Conservation (phyloP, 2,888 invertebrate species). For the Caenorhabditis sp. region DNA sequence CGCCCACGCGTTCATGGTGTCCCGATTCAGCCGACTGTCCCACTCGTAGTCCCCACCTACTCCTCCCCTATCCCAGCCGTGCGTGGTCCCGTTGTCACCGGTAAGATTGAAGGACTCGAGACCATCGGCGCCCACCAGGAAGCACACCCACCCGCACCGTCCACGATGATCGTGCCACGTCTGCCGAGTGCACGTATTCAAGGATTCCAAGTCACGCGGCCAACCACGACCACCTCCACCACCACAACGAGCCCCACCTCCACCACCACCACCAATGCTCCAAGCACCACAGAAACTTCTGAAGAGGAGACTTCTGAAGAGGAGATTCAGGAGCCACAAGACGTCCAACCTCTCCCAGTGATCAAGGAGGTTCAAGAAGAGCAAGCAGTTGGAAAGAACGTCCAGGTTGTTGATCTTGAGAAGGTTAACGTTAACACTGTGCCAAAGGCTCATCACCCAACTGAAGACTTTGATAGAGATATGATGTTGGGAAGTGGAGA, state of each 20-base stretch:
- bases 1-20: slow-evolving; percentile 54
- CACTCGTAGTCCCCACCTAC: slow-evolving; percentile 62
- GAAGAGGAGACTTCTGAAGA: slow-evolving; percentile 9
- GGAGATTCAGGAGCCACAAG: slow-evolving; percentile 28
- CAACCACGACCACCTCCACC: slow-evolving; percentile 40
- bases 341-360: slow-evolving; percentile 42
- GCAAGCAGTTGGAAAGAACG: slow-evolving; percentile 10
- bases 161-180: slow-evolving; percentile 59
- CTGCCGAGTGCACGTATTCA: slow-evolving; percentile 57
- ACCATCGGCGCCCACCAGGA: slow-evolving; percentile 34
- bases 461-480: slow-evolving; percentile 43
- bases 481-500: slow-evolving; percentile 49
- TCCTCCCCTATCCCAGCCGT: slow-evolving; percentile 49
- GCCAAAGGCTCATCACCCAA: slow-evolving; percentile 32
- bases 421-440: slow-evolving; percentile 35
- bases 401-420: slow-evolving; percentile 49
- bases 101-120: slow-evolving; percentile 54
- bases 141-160: slow-evolving; percentile 60
- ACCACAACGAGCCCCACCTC: slow-evolving; percentile 39
- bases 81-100: slow-evolving; percentile 41
- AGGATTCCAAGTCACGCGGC: slow-evolving; percentile 60
- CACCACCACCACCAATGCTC: slow-evolving; percentile 32
- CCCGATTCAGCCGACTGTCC: slow-evolving; percentile 62
- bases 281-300: slow-evolving; percentile 5
- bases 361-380: slow-evolving; percentile 59